Evolutionary conservation across 2,888 invertebrate species (phyloP), one percentile per base, ranked within the genome.

Genomic region (Drosophila fulvimacula): DNA sequence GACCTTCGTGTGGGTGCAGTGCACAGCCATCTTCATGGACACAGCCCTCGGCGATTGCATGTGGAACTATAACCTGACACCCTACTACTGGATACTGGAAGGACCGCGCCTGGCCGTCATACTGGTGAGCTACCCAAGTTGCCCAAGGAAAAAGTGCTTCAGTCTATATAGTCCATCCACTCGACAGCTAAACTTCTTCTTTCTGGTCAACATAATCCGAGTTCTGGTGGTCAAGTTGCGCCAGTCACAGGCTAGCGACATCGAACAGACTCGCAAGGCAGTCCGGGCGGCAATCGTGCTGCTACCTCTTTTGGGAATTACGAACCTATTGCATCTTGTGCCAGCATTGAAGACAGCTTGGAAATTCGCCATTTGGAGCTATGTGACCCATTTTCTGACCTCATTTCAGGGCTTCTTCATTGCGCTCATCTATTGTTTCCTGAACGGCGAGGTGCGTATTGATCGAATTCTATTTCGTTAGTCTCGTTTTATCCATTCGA

Each of bases 1-100:
- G 93, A 96, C 96, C 0, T 88, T 93, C 0, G 91, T 94, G 1
- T 97, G 97, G 97, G 95, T 95, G 0, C 89, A 93, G 5, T 93
- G 95, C 32, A 96, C 95, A 0, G 94, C 94, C 0, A 71, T 93
- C 66, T 93, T 92, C 92, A 93, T 91, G 92, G 93, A 77, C 32
- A 86, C 89, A 6, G 73, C 82, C n/a, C 69, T 81, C 39, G 89
- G 90, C 13, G 92, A 91, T 36, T 93, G 97, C 90, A 97, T 97
- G 96, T 96, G 95, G 93, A 96, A 96, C 5, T 98, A 98, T 91
- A 97, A 97, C 90, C 94, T 97, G 75, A 94, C 95, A 9, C 92
- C 94, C 0, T 95, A 95, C 82, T 98, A 97, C 91, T 98, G 98
- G 98, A 96, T 98, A 76, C 93, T 98, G 30, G 98, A 98, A 92